These are phyloP conservation scores for Chiridota heheva DNA, from an alignment of 35 echinoderm and acorn worm genomes.

Conservation along the genomic window DNA sequence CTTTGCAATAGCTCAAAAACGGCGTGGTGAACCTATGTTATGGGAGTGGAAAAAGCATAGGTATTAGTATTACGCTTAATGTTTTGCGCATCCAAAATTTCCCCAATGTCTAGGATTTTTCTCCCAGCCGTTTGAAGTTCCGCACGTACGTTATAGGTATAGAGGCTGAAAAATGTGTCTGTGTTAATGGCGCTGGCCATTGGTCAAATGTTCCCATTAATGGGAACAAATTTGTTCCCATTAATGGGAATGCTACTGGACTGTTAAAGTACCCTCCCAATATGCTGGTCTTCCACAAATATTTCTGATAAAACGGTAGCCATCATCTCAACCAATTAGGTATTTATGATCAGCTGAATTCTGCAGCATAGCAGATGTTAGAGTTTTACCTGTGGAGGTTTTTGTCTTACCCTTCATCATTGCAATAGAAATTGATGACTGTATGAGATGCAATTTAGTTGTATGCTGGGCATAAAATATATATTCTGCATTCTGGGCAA, in stretches of 20 bases:
- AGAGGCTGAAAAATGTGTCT: too few relatives aligned
- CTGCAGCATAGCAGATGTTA: slow-evolving; percentile 39
- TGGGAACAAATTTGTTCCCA: neutral
- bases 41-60: too few relatives aligned
- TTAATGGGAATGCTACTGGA: too few relatives aligned
- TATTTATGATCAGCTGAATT: slow-evolving; percentile 41
- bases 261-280: slow-evolving; percentile 69
- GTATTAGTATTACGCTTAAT: too few relatives aligned
- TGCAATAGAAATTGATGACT: slow-evolving; percentile 70
- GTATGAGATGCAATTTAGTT: slow-evolving; percentile 49
- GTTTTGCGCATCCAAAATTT: too few relatives aligned
- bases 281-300: slow-evolving; percentile 76
- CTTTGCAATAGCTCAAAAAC: too few relatives aligned
- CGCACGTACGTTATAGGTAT: too few relatives aligned
- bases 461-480: slow-evolving; percentile 72
- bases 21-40: too few relatives aligned
- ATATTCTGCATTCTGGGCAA: slow-evolving; percentile 48
- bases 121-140: too few relatives aligned
- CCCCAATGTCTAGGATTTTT: too few relatives aligned
- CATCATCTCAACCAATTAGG: slow-evolving; percentile 55
- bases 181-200: too few relatives aligned
- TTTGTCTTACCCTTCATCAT: slow-evolving; percentile 38
- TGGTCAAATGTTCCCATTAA: too few relatives aligned
- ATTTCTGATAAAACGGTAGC: slow-evolving; percentile 68
- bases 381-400: neutral